Evolutionary conservation across 1,140 invertebrate species (phyloP), one percentile per base, ranked within the genome.

Genomic region (Microvelia longipes): DNA sequence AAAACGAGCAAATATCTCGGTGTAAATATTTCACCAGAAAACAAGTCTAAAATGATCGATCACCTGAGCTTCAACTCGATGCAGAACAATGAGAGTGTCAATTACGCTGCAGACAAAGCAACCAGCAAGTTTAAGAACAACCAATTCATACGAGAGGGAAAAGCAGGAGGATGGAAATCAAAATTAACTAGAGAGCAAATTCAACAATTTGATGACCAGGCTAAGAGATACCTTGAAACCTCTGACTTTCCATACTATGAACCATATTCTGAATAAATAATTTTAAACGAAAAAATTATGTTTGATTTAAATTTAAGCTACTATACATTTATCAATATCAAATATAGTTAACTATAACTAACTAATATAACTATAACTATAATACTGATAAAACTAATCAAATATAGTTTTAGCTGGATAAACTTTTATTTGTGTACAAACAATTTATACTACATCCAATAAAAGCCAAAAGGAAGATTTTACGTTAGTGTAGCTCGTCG

Each of bases 1-100:
- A 85, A 82, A 75, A 88, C 91, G n/a, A 89, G 89, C 0, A 75
- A 83, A 26, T 94, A 93, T 77, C 77, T 96, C 5, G 82, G 83
- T 0, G 90, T 90, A 77, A 77, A 77, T 0, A 72, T 92, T 2
- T 85, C 80, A 0, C 85, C 89, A 0, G 81, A 87, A 19, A 82
- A 91, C 69, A 79, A 91, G 1, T 78, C 82, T 0, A 81, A 81
- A n/a, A 80, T 95, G 0, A 83, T 84, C 29, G 83, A 90, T 1
- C 88, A 93, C 76, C 79, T 93, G 0, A 88, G 88, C 62, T 93
- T 95, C 75, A 81, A 87, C 13, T 88, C 85, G 69, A 93, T 76
- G 75, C 73, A 73, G 61, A 71, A 72, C 35, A 76, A 77, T 71
- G 68, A 72, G 29, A 35, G 73, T 2, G 74, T 75, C 13, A 77